These are phyloP conservation scores for Drosophila falleni DNA, from an alignment of 2,888 invertebrate genomes.

Conservation along the genomic window DNA sequence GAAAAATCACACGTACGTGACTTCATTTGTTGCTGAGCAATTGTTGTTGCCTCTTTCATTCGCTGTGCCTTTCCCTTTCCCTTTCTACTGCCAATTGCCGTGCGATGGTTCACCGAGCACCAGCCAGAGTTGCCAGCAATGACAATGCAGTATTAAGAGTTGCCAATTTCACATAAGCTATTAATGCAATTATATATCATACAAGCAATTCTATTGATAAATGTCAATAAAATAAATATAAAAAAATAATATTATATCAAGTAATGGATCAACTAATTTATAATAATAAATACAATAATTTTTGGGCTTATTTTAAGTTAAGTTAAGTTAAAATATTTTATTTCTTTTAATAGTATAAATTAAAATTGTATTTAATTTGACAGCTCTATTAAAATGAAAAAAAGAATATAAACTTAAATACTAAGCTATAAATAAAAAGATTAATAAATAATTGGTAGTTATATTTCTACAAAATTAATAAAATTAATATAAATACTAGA, in stretches of 20 bases:
- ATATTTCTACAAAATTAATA: too few relatives aligned
- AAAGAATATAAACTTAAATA: neutral
- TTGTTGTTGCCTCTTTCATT: constrained; percentile 56
- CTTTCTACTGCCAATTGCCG: constrained; percentile 9
- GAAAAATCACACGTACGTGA: constrained; percentile 84
- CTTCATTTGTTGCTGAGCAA: constrained; percentile 81
- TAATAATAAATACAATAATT: too few relatives aligned
- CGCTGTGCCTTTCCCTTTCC: constrained; percentile 34
- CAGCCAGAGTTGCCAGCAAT: constrained; percentile 51
- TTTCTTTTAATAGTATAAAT: too few relatives aligned
- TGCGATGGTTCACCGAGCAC: constrained; percentile 6
- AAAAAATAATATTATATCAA: too few relatives aligned
- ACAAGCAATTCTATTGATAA: neutral
- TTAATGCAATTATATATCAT: neutral
- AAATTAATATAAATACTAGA: too few relatives aligned
- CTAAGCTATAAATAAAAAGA: too few relatives aligned
- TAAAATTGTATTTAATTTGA: too few relatives aligned
- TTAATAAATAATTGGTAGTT: too few relatives aligned
- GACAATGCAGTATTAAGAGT: constrained; percentile 23
- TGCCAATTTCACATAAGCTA: constrained; percentile 7
- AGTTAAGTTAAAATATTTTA: too few relatives aligned
- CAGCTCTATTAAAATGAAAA: neutral
- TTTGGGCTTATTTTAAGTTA: too few relatives aligned
- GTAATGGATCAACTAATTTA: too few relatives aligned
- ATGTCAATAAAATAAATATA: neutral